These are phyloP conservation scores for human (Homo sapiens) DNA, from an alignment of 2,113 vertebrate genomes.

Conservation along the genomic window DNA sequence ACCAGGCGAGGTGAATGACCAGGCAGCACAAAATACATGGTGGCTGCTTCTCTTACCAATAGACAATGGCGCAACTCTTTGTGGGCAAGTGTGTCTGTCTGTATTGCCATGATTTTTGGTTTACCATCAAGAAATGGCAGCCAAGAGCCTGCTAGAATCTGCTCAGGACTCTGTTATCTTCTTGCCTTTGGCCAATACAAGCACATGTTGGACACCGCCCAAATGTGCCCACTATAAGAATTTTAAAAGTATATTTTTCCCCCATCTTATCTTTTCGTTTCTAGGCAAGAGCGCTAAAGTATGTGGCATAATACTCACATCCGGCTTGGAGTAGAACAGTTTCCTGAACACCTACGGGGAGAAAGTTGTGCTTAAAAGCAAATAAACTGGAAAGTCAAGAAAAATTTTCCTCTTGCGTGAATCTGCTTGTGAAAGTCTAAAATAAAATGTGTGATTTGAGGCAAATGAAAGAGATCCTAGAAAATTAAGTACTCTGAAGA, in stretches of 20 bases:
- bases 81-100: background rate
- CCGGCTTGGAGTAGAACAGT: slow-evolving; percentile 19
- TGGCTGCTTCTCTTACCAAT: background rate
- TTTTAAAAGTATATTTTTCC: slow-evolving; percentile 41
- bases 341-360: slow-evolving; percentile 54
- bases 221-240: slow-evolving; percentile 34
- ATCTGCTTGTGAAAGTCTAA: slow-evolving; percentile 19
- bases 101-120: background rate
- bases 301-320: slow-evolving; percentile 57
- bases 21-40: background rate
- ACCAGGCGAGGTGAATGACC: background rate
- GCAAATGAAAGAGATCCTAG: background rate
- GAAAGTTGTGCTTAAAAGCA: slow-evolving; percentile 47
- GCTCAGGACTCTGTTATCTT: background rate
- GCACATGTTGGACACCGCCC: slow-evolving; percentile 47
- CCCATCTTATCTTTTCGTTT: slow-evolving; percentile 66
- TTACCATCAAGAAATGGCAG: background rate
- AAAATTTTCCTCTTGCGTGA: background rate
- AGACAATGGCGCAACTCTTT: background rate
- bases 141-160: background rate
- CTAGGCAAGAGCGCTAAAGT: slow-evolving; percentile 46
- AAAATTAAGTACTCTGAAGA: background rate
- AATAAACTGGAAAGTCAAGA: slow-evolving; percentile 35
- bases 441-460: background rate
- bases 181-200: slow-evolving; percentile 9